These are phyloP conservation scores for Plebejus anna DNA, from an alignment of 2,888 invertebrate species.

Conservation along the genomic window DNA sequence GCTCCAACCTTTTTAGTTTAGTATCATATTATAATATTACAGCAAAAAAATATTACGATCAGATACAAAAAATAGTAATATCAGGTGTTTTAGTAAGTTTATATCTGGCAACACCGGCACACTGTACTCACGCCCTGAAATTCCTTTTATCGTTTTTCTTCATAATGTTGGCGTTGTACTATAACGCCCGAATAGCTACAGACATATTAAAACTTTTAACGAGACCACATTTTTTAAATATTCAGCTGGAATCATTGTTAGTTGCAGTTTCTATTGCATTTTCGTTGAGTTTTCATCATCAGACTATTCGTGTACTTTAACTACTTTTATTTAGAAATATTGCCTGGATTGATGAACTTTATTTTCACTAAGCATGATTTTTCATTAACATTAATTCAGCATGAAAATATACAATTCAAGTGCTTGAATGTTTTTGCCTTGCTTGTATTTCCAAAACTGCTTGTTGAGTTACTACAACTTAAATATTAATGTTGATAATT, in stretches of 20 bases:
- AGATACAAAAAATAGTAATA: too few species aligned
- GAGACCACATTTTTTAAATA: conserved; percentile 33
- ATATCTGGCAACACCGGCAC: conserved; percentile 41
- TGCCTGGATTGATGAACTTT: background rate
- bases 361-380: background rate
- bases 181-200: conserved; percentile 28
- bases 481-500: too few species aligned
- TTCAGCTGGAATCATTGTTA: conserved; percentile 19
- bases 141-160: conserved; percentile 57
- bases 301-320: background rate
- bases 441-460: too few species aligned
- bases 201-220: conserved; percentile 39
- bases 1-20: too few species aligned
- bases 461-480: too few species aligned
- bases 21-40: too few species aligned
- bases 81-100: background rate
- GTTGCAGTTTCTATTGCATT: conserved; percentile 7
- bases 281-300: background rate
- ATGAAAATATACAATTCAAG: too few species aligned
- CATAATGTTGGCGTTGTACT: conserved; percentile 39
- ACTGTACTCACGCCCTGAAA: conserved; percentile 59
- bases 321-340: background rate
- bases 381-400: too few species aligned
- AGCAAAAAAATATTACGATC: too few species aligned
- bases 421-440: too few species aligned